Percentiles rank a stretch among this genome's conserved stretches.
phyloP scores from a whole-genome alignment of 2,888 invertebrate species.

The Melolontha melolontha region DNA sequence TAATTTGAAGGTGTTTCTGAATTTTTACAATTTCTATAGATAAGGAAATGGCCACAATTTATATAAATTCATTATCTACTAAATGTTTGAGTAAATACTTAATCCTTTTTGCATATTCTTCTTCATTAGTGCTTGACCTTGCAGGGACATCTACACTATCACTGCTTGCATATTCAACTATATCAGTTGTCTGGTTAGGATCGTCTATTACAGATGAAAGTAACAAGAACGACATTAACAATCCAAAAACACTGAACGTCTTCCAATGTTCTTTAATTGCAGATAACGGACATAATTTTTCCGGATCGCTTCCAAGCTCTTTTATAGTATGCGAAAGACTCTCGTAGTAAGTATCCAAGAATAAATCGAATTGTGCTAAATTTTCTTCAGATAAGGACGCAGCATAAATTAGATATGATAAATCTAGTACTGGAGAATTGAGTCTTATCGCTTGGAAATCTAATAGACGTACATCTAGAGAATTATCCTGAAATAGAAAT shows the following conservation, averaged over 20 bases:
- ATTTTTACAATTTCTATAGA: too few relatives aligned
- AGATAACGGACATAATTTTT: constrained; percentile 54
- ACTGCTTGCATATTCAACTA: neutral
- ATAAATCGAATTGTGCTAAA: constrained; percentile 52
- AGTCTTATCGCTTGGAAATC: constrained; percentile 45
- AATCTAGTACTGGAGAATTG: constrained; percentile 54
- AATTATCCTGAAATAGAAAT: neutral
- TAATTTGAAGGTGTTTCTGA: too few relatives aligned
- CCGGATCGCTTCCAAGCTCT: constrained; percentile 54
- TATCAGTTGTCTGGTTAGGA: neutral
- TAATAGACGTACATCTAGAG: constrained; percentile 34
- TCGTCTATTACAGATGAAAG: neutral
- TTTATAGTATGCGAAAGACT: constrained; percentile 50
- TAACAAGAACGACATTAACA: constrained; percentile 44
- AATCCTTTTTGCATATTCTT: constrained; percentile 16
- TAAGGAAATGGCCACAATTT: too few relatives aligned
- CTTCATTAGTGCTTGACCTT: neutral
- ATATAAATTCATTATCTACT: constrained; percentile 24
- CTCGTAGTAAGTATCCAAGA: constrained; percentile 55
- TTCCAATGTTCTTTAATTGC: constrained; percentile 51
- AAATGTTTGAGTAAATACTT: constrained; percentile 36
- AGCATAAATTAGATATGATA: constrained; percentile 57
- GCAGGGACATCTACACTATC: neutral
- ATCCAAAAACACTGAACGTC: constrained; percentile 45
- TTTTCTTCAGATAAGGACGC: constrained; percentile 50